phyloP scores from a whole-genome alignment of 2,888 invertebrate genomes.

The Sarcophaga rosellei region DNA sequence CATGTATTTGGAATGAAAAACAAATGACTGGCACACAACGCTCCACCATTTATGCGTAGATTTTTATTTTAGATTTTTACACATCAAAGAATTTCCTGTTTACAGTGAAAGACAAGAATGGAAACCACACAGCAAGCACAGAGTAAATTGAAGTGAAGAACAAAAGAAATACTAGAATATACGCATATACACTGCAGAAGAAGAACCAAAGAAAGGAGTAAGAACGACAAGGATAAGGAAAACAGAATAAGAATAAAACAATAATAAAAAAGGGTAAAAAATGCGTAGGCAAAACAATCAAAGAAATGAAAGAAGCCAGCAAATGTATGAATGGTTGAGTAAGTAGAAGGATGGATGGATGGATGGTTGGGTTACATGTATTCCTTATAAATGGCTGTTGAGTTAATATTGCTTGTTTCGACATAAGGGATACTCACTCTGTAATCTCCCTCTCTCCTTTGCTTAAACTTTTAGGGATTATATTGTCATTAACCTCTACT shows the following conservation, averaged over 20 bases:
- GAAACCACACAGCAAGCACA: no score
- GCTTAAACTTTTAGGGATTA: constrained; percentile 28
- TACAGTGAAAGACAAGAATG: not conserved
- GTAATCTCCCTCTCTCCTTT: no score
- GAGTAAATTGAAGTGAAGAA: no score
- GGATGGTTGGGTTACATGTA: not conserved
- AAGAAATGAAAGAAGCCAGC: not conserved
- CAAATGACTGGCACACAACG: no score
- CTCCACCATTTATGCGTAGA: constrained; percentile 13
- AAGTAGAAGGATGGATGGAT: not conserved
- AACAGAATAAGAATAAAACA: constrained; percentile 3
- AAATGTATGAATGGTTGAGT: not conserved
- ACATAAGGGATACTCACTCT: not conserved
- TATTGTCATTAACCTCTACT: constrained; percentile 66
- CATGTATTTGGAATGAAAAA: not conserved
- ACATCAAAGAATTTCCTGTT: constrained; percentile 53
- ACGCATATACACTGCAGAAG: not conserved
- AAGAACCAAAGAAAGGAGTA: not conserved
- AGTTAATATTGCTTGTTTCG: constrained; percentile 15
- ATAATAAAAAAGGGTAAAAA: constrained; percentile 27
- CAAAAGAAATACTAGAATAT: no score
- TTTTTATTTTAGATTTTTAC: constrained; percentile 48
- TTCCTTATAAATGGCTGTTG: constrained; percentile 45
- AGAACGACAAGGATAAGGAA: not conserved
- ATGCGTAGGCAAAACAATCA: constrained; percentile 27